Base-by-base conservation (phyloP, 2,888 invertebrate genomes). In the Parnassius glacialis region DNA sequence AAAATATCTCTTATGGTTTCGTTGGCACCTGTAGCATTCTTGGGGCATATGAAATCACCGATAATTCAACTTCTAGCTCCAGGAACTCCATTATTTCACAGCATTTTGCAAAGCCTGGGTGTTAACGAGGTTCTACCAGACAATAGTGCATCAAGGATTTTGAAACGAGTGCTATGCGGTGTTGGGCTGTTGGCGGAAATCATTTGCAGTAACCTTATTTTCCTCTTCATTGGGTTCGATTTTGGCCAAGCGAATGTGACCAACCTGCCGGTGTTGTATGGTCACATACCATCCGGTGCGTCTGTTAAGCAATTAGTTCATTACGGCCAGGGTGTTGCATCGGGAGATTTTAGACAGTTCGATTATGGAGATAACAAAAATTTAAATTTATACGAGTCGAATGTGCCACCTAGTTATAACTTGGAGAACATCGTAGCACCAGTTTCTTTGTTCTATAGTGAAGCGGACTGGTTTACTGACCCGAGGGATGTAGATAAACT, bases 41-140 rank as follows among this genome's bases (percentile, higher is more conserved):
- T 92, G 83, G 72, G 80, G 2, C 76, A 91, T 52, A 75, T 86
- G 2, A 78, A 69, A 34, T 83, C 87, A 0, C 89, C 89, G 0
- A 45, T 87, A 11, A 69, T 86, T 3, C 72, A 83, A 25, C 65
- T 88, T 0, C 16, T 85, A 11, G 74, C 87, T 2, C 75, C 81
- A 0, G 79, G 78, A 0, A 76, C 75, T 0, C 67, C 76, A 0
- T 44, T 82, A 1, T 59, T 83, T 3, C 74, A 83, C 48, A 71
- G 67, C 10, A 55, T 80, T 5, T 47, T 74, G n/a, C 79, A 82
- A 50, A 64, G 80, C 47, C 65, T 94, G 64, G 94, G 94, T 0
- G 52, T 90, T 0, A 76, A 94, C 64, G 95, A 96, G 74, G 94
- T 96, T 68, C 72, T 94, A 12, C 95, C 96, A 0, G 93, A 92